Conservation (phyloP, 2,113 vertebrate species). For the Chionis minor region DNA sequence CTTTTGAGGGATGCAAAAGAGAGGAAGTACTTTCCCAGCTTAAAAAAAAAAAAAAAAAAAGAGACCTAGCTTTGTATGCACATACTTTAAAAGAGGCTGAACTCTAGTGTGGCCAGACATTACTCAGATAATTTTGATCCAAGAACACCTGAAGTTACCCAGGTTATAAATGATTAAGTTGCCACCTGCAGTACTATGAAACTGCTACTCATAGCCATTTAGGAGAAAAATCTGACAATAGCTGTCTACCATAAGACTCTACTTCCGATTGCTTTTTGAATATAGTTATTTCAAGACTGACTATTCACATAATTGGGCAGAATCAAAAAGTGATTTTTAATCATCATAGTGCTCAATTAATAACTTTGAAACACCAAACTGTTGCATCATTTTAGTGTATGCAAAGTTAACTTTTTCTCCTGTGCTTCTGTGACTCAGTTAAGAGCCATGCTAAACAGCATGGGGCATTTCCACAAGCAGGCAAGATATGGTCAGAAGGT, state of each 20-base stretch:
- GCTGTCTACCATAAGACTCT: background rate
- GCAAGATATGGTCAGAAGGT: background rate
- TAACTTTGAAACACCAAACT: background rate
- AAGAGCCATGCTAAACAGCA: background rate
- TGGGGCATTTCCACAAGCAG: background rate
- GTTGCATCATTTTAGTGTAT: background rate
- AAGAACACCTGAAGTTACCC: background rate
- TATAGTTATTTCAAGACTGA: background rate
- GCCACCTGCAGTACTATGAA: background rate
- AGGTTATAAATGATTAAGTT: background rate
- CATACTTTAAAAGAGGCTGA: background rate
- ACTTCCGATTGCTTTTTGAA: background rate
- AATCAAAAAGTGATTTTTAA: background rate
- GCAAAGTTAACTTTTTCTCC: background rate
- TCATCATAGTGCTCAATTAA: background rate
- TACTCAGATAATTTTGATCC: background rate
- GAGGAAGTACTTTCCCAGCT: background rate
- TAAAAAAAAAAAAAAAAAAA: background rate
- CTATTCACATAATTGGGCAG: background rate
- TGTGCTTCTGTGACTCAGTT: background rate
- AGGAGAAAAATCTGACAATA: background rate
- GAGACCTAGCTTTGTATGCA: background rate
- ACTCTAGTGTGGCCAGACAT: background rate
- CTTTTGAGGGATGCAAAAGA: background rate
- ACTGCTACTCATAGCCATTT: background rate